Evolutionary conservation across 2,113 vertebrate species (phyloP).

Genomic region (Oxyruncus cristatus): DNA sequence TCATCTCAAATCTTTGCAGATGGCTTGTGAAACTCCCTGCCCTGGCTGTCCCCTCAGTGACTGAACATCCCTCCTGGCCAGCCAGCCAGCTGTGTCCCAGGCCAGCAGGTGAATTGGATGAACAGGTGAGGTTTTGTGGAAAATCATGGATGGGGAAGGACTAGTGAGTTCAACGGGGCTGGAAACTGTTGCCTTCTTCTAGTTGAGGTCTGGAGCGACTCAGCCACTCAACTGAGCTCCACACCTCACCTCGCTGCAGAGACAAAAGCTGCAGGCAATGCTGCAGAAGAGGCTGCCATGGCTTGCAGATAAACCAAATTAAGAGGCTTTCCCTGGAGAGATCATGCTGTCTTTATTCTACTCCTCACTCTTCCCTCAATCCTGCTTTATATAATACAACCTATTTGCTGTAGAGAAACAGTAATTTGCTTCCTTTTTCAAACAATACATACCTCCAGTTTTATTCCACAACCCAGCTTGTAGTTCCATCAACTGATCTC

Average conservation of each 20-base stretch:
- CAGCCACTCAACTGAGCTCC: not conserved
- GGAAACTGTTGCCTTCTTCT: not conserved
- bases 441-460: not conserved
- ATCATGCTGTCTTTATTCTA: not conserved
- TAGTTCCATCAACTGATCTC: not conserved
- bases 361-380: not conserved
- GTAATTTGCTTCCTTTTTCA: not conserved
- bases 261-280: fast-evolving
- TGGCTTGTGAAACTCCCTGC: not conserved
- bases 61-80: not conserved
- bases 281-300: not conserved
- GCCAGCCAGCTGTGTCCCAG: not conserved
- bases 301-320: not conserved
- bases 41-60: no score
- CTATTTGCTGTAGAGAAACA: not conserved
- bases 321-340: not conserved
- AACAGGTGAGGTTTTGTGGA: not conserved
- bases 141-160: not conserved
- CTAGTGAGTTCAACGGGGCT: not conserved
- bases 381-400: not conserved
- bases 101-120: not conserved
- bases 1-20: not conserved
- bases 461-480: not conserved
- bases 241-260: fast-evolving
- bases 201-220: fast-evolving